phyloP scores from a whole-genome alignment of 2,888 invertebrate species.

The Celastrina argiolus region DNA sequence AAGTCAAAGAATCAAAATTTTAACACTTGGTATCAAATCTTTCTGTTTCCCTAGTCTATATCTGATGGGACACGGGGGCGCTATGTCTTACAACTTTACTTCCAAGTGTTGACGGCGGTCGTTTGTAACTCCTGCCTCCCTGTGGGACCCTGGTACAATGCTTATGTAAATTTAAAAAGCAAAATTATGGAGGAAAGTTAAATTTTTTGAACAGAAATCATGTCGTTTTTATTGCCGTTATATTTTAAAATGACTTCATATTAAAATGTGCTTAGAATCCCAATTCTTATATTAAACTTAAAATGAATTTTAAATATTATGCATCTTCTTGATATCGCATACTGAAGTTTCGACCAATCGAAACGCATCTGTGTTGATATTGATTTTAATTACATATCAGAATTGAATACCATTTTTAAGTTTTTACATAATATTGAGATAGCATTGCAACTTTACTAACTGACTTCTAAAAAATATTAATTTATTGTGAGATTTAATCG shows the following conservation, averaged over 20 bases:
- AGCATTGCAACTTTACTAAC: no score
- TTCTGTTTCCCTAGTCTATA: neutral
- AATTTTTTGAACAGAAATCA: neutral
- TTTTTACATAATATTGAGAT: no score
- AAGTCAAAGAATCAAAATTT: neutral
- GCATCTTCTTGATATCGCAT: no score
- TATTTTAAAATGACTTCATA: neutral
- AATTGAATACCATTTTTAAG: no score
- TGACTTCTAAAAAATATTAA: no score
- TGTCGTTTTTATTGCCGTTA: neutral
- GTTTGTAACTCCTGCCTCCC: constrained; percentile 3
- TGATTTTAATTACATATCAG: no score
- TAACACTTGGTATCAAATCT: neutral
- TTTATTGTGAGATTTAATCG: no score
- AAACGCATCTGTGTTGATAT: no score
- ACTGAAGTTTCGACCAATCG: no score
- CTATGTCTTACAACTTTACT: constrained; percentile 14
- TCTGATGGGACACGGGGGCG: constrained; percentile 8
- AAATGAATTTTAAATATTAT: no score
- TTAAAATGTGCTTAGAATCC: no score
- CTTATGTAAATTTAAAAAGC: constrained; percentile 11
- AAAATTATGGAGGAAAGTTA: neutral
- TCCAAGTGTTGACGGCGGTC: constrained; percentile 17
- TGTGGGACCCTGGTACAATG: neutral
- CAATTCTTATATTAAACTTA: no score